Conservation (phyloP, 2,888 invertebrate genomes). For the Hypomecis atomaria region DNA sequence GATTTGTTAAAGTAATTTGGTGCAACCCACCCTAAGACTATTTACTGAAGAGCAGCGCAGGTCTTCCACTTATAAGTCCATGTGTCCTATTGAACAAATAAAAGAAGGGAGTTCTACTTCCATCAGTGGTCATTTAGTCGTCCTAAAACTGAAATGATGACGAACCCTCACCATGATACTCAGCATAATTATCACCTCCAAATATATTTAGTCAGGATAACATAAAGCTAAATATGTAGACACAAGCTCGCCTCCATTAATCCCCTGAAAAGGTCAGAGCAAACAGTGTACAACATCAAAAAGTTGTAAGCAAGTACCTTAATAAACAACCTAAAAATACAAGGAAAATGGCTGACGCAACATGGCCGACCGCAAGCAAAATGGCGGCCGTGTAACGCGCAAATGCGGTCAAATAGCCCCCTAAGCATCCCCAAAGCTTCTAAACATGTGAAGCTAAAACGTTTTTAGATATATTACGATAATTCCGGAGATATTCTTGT, state of each 20-base stretch:
- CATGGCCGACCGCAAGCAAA: slow-evolving; percentile 26
- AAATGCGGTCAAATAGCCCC: slow-evolving; percentile 16
- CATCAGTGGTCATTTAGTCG: no score
- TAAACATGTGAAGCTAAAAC: slow-evolving; percentile 28
- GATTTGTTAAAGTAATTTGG: no score
- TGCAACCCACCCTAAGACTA: no score
- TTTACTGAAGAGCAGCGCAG: no score
- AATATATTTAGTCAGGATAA: no score
- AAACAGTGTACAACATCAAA: slow-evolving; percentile 22
- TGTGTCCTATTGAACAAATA: no score
- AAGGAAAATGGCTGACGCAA: slow-evolving; percentile 15
- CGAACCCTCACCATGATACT: no score
- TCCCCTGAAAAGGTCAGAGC: slow-evolving; percentile 15
- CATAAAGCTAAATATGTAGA: not conserved
- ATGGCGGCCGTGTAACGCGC: slow-evolving; percentile 13
- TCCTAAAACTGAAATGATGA: no score
- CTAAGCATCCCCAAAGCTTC: slow-evolving; percentile 23
- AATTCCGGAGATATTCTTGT: slow-evolving; percentile 35
- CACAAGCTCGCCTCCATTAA: slow-evolving; percentile 1
- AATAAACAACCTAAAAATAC: slow-evolving; percentile 32
- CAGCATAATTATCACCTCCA: no score
- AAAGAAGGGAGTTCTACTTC: no score
- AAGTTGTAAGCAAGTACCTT: slow-evolving; percentile 29
- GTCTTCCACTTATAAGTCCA: no score
- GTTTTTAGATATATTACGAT: slow-evolving; percentile 35